A percentile compares a stretch with the other conserved stretches of the same genome.
These are phyloP conservation scores for Dermochelys coriacea DNA, from an alignment of 2,797 vertebrate genomes.

Conservation along the genomic window DNA sequence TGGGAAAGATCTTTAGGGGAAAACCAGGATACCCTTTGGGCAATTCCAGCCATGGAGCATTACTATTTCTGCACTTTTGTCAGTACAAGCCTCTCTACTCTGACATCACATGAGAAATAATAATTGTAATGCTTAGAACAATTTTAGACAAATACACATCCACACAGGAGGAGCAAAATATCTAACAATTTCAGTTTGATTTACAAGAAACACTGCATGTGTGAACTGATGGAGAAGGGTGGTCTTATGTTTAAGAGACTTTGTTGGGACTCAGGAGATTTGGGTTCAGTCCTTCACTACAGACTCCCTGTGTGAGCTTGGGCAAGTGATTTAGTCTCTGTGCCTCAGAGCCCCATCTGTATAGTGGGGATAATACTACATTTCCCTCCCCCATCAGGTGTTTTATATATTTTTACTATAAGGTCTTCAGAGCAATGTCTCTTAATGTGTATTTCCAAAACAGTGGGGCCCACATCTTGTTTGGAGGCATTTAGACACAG, in stretches of 20 bases:
- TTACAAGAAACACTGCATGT: not conserved
- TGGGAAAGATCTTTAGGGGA: not conserved
- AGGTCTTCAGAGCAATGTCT: not conserved
- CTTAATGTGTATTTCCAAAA: not conserved
- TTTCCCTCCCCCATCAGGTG: not conserved
- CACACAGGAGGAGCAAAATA: not conserved
- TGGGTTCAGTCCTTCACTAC: not conserved
- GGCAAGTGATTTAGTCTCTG: not conserved
- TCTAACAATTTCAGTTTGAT: not conserved
- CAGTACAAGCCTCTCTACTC: not conserved
- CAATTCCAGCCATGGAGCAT: not conserved
- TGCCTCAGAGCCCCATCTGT: not conserved
- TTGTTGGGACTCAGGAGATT: fast-evolving
- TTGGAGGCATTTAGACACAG: not conserved
- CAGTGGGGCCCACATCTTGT: not conserved
- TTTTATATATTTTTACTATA: not conserved
- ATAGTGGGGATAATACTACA: not conserved
- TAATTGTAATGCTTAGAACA: not conserved
- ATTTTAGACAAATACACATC: conserved; percentile 4
- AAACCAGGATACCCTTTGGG: not conserved
- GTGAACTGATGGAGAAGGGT: not conserved
- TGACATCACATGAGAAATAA: not conserved
- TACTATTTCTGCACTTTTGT: not conserved
- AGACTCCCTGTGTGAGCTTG: not conserved
- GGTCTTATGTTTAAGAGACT: not conserved